phyloP scores from a whole-genome alignment of 2,888 invertebrate genomes.

The Hyppa rectilinea region DNA sequence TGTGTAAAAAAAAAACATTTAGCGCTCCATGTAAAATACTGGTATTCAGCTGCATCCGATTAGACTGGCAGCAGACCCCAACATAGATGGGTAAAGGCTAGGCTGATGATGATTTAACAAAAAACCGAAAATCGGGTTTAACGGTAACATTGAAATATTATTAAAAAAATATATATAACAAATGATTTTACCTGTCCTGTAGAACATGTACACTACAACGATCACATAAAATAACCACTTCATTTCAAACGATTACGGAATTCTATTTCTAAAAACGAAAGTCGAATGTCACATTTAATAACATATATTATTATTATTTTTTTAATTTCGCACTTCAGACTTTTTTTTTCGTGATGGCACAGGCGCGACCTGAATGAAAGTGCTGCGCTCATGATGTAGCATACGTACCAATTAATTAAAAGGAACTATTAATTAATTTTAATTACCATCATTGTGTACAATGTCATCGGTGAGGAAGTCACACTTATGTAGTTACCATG shows the following conservation, averaged over 20 bases:
- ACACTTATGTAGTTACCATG: slow-evolving; percentile 62
- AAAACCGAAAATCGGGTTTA: neutral
- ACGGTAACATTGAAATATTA: neutral
- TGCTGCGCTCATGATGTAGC: slow-evolving; percentile 45
- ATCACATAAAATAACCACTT: slow-evolving; percentile 82
- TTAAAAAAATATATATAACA: too few relatives aligned
- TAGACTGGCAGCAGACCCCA: too few relatives aligned
- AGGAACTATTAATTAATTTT: slow-evolving; percentile 68
- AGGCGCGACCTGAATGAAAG: slow-evolving; percentile 58
- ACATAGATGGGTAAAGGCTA: too few relatives aligned
- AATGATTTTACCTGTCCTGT: slow-evolving; percentile 84
- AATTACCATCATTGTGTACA: slow-evolving; percentile 67
- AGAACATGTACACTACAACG: slow-evolving; percentile 80
- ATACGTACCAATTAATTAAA: slow-evolving; percentile 58
- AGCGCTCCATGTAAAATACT: too few relatives aligned
- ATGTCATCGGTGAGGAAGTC: slow-evolving; percentile 72
- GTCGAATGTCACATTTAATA: slow-evolving; percentile 5
- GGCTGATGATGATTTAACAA: too few relatives aligned
- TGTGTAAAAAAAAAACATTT: neutral
- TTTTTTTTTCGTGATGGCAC: slow-evolving; percentile 56
- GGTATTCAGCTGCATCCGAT: too few relatives aligned
- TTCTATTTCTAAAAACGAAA: slow-evolving; percentile 39
- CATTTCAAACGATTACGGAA: slow-evolving; percentile 69
- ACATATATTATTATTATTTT: too few relatives aligned
- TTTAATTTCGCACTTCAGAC: slow-evolving; percentile 27